phyloP scores from a whole-genome alignment of 2,113 vertebrate genomes.

The Noturus placidus region DNA sequence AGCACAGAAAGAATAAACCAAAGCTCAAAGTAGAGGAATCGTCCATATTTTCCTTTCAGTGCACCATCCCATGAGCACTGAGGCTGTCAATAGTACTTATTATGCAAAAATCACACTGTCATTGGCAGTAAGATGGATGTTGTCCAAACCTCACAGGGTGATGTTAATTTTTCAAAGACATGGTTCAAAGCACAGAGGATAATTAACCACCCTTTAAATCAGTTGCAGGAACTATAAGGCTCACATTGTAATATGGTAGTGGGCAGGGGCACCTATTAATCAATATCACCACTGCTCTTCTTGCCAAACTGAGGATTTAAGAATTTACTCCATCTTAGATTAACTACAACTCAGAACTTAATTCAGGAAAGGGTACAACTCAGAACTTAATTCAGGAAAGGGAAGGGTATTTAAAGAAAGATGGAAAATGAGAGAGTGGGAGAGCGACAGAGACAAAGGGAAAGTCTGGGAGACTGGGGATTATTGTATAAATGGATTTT shows the following conservation, averaged over 20 bases:
- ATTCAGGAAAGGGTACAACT: neutral
- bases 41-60: neutral
- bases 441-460: slow-evolving; percentile 25
- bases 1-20: neutral
- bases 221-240: slow-evolving; percentile 5
- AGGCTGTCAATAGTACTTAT: slow-evolving; percentile 44
- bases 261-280: neutral
- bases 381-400: neutral
- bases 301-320: slow-evolving; percentile 7
- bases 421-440: neutral
- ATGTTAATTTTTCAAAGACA: slow-evolving; percentile 24
- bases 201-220: slow-evolving; percentile 27
- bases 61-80: slow-evolving; percentile 20
- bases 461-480: slow-evolving; percentile 46
- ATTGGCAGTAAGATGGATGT: slow-evolving; percentile 42
- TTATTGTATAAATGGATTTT: slow-evolving; percentile 63
- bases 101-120: slow-evolving; percentile 42
- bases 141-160: slow-evolving; percentile 1
- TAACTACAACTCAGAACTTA: neutral
- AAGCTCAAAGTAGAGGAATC: neutral
- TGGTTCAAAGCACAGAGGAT: slow-evolving; percentile 23
- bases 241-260: neutral
- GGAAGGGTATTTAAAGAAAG: neutral
- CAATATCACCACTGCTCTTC: slow-evolving; percentile 13
- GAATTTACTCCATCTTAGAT: slow-evolving; percentile 1